A percentile compares a stretch with the other conserved stretches of the same genome.
Conservation (phyloP, 1,140 invertebrate species). For the Temnothorax longispinosus region DNA sequence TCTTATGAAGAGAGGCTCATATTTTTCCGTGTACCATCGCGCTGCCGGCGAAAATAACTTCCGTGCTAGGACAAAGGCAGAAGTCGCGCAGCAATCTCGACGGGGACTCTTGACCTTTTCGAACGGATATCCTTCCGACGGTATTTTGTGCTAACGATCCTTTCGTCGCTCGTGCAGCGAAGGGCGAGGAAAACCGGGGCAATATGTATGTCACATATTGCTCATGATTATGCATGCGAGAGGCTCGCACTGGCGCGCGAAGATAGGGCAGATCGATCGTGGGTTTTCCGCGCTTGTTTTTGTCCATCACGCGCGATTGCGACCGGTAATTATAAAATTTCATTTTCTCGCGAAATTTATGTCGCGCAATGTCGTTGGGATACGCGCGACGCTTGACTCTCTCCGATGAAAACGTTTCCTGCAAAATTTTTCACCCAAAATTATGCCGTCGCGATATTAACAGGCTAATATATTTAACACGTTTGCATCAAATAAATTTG, state of each 20-base stretch:
- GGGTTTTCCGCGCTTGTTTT: conserved; percentile 68
- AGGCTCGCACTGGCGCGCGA: conserved; percentile 65
- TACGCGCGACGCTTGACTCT: not conserved
- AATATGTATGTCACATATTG: conserved; percentile 78
- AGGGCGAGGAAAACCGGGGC: conserved; percentile 70
- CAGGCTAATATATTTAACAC: not conserved
- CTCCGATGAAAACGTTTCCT: not conserved
- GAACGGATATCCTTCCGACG: conserved; percentile 79
- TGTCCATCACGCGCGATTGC: conserved; percentile 28
- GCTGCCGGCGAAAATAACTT: not conserved
- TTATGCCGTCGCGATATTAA: not conserved
- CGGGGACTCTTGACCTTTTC: conserved; percentile 84
- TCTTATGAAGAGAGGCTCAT: not conserved
- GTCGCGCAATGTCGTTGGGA: not conserved
- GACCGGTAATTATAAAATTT: conserved; percentile 33
- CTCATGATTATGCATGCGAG: conserved; percentile 83
- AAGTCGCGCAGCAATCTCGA: conserved; percentile 74
- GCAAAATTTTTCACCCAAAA: not conserved
- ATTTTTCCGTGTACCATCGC: not conserved
- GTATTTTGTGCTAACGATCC: conserved; percentile 83
- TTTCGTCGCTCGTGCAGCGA: conserved; percentile 64
- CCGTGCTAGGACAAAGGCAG: conserved; percentile 63
- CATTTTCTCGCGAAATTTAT: conserved; percentile 34
- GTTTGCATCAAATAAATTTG: conserved; percentile 3
- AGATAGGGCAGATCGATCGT: conserved; percentile 79